A percentile compares a stretch with the other conserved stretches of the same genome.
Evolutionary conservation across 2,797 vertebrate genomes (phyloP).

Genomic region (Typhlichthys subterraneus): DNA sequence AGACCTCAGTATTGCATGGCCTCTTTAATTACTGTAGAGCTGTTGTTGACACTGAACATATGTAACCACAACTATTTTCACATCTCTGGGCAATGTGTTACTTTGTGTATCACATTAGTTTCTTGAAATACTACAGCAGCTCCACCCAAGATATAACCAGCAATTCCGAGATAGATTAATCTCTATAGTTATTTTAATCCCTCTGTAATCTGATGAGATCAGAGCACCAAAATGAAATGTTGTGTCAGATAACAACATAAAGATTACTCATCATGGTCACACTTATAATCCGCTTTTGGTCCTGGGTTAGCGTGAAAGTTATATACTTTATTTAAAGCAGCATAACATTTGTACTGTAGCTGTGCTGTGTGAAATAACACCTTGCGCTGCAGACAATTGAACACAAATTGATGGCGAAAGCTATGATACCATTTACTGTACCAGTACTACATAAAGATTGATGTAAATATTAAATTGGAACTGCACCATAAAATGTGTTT

Average conservation of each 20-base stretch:
- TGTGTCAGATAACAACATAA: slow-evolving; percentile 45
- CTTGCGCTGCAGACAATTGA: too few relatives aligned
- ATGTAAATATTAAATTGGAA: too few relatives aligned
- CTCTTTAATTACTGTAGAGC: background rate
- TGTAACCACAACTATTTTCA: slow-evolving; percentile 8
- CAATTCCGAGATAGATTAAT: slow-evolving; percentile 51
- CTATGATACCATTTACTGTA: too few relatives aligned
- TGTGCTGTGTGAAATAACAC: background rate
- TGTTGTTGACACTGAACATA: slow-evolving; percentile 8
- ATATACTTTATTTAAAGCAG: slow-evolving; percentile 24
- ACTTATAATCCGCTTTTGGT: slow-evolving; percentile 45
- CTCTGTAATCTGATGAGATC: slow-evolving; percentile 52
- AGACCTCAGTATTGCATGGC: too few relatives aligned
- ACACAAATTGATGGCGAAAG: too few relatives aligned
- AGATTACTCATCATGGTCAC: slow-evolving; percentile 65
- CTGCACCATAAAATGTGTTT: too few relatives aligned
- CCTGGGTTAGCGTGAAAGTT: background rate
- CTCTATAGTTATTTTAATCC: slow-evolving; percentile 58
- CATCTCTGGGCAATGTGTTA: slow-evolving; percentile 11
- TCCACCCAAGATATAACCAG: slow-evolving; percentile 31
- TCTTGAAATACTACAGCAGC: slow-evolving; percentile 18
- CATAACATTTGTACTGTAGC: slow-evolving; percentile 4
- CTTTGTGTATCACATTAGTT: slow-evolving; percentile 7
- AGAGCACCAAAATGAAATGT: slow-evolving; percentile 53
- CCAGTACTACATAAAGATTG: too few relatives aligned